Evolutionary conservation across 2,113 vertebrate genomes (phyloP), one percentile per base, ranked within the genome.

Genomic region (Haliaeetus leucogaster): DNA sequence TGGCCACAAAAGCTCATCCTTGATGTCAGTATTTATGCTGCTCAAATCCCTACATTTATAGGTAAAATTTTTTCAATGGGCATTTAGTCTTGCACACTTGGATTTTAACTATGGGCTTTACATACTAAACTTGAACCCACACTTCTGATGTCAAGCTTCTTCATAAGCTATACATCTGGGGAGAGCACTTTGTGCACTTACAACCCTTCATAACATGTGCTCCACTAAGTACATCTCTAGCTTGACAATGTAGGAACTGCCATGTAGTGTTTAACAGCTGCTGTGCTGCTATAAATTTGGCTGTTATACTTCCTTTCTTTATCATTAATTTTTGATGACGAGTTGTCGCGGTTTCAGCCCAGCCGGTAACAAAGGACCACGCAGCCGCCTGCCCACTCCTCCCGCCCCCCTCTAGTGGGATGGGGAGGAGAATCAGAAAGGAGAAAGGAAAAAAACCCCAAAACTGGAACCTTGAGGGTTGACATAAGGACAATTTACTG

Each of bases 121-220:
- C 36, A 50, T 32, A 29, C 6, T 77, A 13, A 81, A n/a, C 25
- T 27, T 62, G 36, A 73, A 73, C 50, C 12, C 53, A 23, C 20
- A 9, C 23, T 91, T 66, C 40, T 73, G 40, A 56, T 61, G 21
- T 13, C 29, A 62, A 72, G 14, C 6, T 82, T 79, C 52, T 74
- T 74, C 38, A 40, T n/a, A 67, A 84, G 18, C 26, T 66, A 6
- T 3, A 63, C 62, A 77, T 29, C 17, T 13, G 14, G 23, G 61
- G 43, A 93, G 30, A 59, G 12, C 26, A 73, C 23, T 56, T 71
- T 0, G 0, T 76, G 13, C 11, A 10, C 32, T 70, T 83, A 22
- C 7, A 45, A 4, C 9, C 5, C 7, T 55, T 40, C 5, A 23
- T 20, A 59, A 26, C 8, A 42, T 0, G 0, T 67, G 18, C 22